Evolutionary conservation across 2,888 invertebrate species (phyloP), one percentile per base, ranked within the genome.

Genomic region (Lymantria monacha): DNA sequence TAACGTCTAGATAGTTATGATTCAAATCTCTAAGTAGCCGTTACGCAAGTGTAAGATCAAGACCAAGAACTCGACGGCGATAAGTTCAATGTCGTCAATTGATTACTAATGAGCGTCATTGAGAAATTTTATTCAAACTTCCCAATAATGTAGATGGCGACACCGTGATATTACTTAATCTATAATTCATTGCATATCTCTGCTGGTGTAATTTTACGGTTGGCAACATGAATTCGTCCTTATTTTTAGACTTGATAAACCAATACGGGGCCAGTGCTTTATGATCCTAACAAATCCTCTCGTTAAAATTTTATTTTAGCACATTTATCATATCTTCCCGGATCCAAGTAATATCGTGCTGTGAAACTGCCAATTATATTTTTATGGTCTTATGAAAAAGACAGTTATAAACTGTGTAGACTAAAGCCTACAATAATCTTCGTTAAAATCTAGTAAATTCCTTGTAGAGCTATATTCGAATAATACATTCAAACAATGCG

Each of bases 71-170:
- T 44, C 14, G 15, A 30, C 15, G 30, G 51, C 46, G 42, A 49
- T 44, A 51, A 59, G 55, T 53, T 62, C 63, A 62, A 62, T 49
- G 56, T 50, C 44, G 11, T 41, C 22, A 9, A 15, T 42, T 13
- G 30, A 33, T 46, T 36, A 42, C 33, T 44, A 44, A 42, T 36
- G 38, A 15, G 31, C 31, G 11, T 36, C 42, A 36, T 40, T 44
- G 13, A n/a, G 9, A 9, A 22, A 44, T 41, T 31, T 36, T 43
- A 36, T 22, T 37, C 10, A 48, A 38, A 38, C 37, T 36, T 36
- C 13, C 11, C 30, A 40, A 40, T 8, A 36, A 46, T 10, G 30
- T 13, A 14, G 30, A 3, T 38, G 38, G n/a, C 7, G 38, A 38
- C 7, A 37, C n/a, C n/a, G 7, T 1, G 38, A 12, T n/a, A n/a